Conservation (phyloP, 2,113 vertebrate species). For the Leptodactylus fuscus region DNA sequence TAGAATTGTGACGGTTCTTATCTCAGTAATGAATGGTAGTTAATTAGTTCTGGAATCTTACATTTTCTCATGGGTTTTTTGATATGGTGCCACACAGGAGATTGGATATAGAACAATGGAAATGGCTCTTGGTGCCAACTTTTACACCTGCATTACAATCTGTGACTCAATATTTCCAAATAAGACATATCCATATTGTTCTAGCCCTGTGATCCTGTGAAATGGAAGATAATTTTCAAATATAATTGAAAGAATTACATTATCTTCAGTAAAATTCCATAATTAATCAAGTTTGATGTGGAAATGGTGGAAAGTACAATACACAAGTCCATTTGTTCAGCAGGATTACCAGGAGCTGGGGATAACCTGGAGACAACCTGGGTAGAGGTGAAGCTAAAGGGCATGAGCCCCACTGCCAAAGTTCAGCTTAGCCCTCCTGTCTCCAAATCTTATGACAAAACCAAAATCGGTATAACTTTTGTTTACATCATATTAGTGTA, state of each 20-base stretch:
- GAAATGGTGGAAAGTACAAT: too few relatives aligned
- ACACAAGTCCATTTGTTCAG: too few relatives aligned
- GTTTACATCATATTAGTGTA: too few relatives aligned
- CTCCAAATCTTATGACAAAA: neutral
- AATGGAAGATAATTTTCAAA: neutral
- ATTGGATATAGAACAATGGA: neutral
- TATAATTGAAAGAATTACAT: neutral
- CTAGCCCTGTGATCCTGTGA: neutral
- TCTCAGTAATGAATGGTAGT: neutral
- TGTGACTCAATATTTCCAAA: neutral
- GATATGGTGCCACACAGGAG: neutral
- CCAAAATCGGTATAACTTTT: neutral
- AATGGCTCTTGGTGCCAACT: neutral
- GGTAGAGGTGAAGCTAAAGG: too few relatives aligned
- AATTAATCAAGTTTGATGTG: too few relatives aligned
- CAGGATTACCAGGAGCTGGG: too few relatives aligned
- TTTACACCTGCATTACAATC: neutral
- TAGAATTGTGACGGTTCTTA: neutral
- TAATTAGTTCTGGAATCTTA: neutral
- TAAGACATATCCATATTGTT: neutral
- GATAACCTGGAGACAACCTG: too few relatives aligned
- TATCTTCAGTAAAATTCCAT: too few relatives aligned
- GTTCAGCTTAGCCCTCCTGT: neutral
- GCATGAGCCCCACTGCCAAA: too few relatives aligned
- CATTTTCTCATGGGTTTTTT: slow-evolving; percentile 12